Conservation (phyloP, 2,888 invertebrate species). For the Drosophila rellima region DNA sequence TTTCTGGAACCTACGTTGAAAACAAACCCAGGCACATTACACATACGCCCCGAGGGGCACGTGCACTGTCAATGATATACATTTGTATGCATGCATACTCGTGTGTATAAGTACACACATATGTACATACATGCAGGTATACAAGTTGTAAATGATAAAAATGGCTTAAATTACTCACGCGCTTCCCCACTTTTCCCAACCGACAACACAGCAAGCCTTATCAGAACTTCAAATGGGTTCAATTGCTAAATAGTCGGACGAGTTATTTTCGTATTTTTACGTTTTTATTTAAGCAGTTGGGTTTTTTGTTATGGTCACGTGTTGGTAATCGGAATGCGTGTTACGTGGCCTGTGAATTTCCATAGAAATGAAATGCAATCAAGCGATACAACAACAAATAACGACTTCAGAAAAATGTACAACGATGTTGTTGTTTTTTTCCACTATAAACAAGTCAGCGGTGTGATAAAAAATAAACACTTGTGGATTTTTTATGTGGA, state of each 20-base stretch:
- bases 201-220: constrained; percentile 8
- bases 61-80: constrained; percentile 47
- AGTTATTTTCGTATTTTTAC: constrained; percentile 7
- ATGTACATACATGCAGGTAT: neutral
- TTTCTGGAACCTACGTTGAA: constrained; percentile 5
- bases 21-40: constrained; percentile 38
- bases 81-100: too few species aligned
- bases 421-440: constrained; percentile 19
- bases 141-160: constrained; percentile 9
- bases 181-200: neutral
- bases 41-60: constrained; percentile 53
- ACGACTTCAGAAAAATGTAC: constrained; percentile 16
- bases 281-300: constrained; percentile 24
- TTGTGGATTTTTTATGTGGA: constrained; percentile 55
- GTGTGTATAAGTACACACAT: neutral
- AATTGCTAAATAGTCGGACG: constrained; percentile 27
- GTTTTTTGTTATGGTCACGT: constrained; percentile 64
- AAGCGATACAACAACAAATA: constrained; percentile 30
- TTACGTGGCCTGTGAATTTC: constrained; percentile 70
- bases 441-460: constrained; percentile 25
- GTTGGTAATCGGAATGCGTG: constrained; percentile 60
- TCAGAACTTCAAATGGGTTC: constrained; percentile 31
- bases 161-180: constrained; percentile 36
- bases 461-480: constrained; percentile 56
- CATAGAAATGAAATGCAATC: constrained; percentile 62